Evolutionary conservation across 2,888 invertebrate species (phyloP), one percentile per base, ranked within the genome.

Genomic region (Psylliodes chrysocephalus): DNA sequence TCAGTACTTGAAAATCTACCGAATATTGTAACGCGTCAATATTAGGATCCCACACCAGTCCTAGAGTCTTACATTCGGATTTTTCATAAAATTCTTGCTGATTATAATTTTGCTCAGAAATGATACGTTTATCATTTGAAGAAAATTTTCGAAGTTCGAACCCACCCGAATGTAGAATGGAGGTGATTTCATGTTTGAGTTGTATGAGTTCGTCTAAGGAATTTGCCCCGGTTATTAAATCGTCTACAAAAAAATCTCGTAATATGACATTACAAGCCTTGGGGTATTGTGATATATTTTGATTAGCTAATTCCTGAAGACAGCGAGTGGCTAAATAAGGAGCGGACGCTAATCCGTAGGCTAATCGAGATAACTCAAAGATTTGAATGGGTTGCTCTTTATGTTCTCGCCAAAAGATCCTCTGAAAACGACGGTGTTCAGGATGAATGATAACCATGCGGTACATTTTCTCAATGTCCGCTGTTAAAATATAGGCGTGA

Each of bases 401-500:
- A 17, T 0, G 0, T 42, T 46, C 46, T 7, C 46, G 19, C 46
- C 22, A 22, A 3, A 46, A 18, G 1, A 22, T 28, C 8, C 14
- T 5, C 28, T 47, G 12, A 25, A 51, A 28, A 6, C 17, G 2
- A 1, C 38, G 10, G 10, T 53, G 52, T 5, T 19, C 42, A 18
- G 22, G 25, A 15, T 51, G 10, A 12, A 60, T 14, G 2, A 38
- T 3, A 3, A 60, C 30, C 40, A 38, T 18, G 7, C 60, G 40
- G 42, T 60, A 60, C 60, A 60, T 53, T 15, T 60, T 53, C 10
- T 35, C n/a, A 19, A 60, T 53, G 19, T 60, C 60, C n/a, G 28
- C 40, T 0, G 42, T 53, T 14, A 53, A 40, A 18, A 60, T 40
- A 12, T 28, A 59, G 25, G 12, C 10, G 19, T 14, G 15, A 40